Base-by-base conservation (phyloP, 2,888 invertebrate species). In the Drosophila neotestacea region DNA sequence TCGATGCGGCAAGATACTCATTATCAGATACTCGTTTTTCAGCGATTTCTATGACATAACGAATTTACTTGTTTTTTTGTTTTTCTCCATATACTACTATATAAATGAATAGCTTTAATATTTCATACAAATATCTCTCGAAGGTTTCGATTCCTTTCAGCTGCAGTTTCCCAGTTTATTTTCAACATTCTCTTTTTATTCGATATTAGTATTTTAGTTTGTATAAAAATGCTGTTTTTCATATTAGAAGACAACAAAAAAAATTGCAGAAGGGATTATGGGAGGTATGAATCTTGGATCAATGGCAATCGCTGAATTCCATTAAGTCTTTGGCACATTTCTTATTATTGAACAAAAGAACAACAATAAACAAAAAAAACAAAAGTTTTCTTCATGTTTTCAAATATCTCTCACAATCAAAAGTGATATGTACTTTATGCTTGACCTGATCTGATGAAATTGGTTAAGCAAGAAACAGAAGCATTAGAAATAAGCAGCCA, bases 281-380 rank as follows among this genome's bases (percentile, higher is more conserved):
- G 38, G 34, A 34, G 41, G 13, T 48, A 27, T 41, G 41, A 44
- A 72, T 73, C 52, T 48, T 27, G 70, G 30, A 60, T 64, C 56
- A 55, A 70, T 70, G 70, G 62, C 70, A 76, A 76, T 42, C 67
- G 68, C 38, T 71, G 63, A 74, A 59, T 62, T 74, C 65, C 67
- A 54, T 63, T 69, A 54, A 81, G 84, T 81, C 84, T 84, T 84
- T 81, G 81, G 81, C 81, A 81, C 81, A 79, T 76, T 76, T 51
- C 61, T 48, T 76, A 62, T 65, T 64, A n/a, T 47, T 41, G 41
- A 16, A 13, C 1, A 7, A 7, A 32, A 32, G 9, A 32, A 6
- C 32, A 6, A 32, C 6, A 32, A 22, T 22, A 32, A 32, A 6
- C 32, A 6, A 32, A 32, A 32, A 13, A 13, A 16, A 13, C 6